Percentiles rank a stretch among this genome's conserved stretches.
These are phyloP conservation scores for Varanus komodoensis DNA, from an alignment of 2,113 vertebrate genomes.

Conservation along the genomic window DNA sequence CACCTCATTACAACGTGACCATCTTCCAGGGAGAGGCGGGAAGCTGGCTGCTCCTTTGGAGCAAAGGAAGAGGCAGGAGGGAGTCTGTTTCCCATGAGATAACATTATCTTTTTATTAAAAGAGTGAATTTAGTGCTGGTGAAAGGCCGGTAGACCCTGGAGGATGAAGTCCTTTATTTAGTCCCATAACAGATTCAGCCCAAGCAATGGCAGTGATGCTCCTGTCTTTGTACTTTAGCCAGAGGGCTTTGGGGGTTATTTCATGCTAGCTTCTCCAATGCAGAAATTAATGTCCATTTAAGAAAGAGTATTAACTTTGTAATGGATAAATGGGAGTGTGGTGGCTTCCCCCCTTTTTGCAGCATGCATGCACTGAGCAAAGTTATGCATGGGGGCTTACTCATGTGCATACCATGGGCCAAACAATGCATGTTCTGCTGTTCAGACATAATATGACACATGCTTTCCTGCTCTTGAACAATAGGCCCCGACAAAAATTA, in stretches of 20 bases:
- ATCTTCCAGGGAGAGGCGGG: constrained; percentile 60
- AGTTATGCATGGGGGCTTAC: background rate
- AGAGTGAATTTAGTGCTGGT: constrained; percentile 77
- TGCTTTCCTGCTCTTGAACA: background rate
- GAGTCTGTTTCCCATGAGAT: constrained; percentile 81
- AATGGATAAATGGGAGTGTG: background rate
- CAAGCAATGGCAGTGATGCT: constrained; percentile 50
- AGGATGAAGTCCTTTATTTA: constrained; percentile 70
- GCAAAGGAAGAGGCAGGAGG: constrained; percentile 69
- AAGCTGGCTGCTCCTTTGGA: constrained; percentile 68
- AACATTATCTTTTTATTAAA: constrained; percentile 76
- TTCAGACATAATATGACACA: background rate
- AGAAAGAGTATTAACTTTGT: background rate
- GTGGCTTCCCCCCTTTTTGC: background rate
- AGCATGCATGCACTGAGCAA: background rate
- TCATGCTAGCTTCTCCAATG: background rate
- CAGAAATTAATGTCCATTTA: background rate
- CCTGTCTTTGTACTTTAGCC: background rate
- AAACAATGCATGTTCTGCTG: background rate
- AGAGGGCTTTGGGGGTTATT: background rate
- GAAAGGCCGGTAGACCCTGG: constrained; percentile 55
- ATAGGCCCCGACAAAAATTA: background rate
- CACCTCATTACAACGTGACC: constrained; percentile 36
- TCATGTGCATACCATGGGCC: background rate
- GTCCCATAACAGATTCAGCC: constrained; percentile 59